Evolutionary conservation across 2,888 invertebrate genomes (phyloP).

Genomic region (Xestoiulus laeticollis): DNA sequence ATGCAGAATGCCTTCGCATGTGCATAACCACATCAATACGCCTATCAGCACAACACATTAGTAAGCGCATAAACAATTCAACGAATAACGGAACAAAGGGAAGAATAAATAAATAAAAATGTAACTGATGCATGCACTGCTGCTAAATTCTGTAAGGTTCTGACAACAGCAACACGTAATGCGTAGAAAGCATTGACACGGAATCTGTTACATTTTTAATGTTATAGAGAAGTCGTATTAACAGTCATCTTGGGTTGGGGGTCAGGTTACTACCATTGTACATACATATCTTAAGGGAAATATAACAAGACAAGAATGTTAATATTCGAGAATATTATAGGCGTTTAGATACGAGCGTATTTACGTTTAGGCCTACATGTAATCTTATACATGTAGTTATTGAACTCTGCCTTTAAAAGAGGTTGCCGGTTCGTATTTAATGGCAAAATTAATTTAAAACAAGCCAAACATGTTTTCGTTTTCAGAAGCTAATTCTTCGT

Average conservation of each 20-base stretch:
- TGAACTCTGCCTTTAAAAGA: not conserved
- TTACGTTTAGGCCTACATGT: no score
- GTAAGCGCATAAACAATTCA: not conserved
- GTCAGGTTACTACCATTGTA: not conserved
- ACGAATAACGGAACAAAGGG: not conserved
- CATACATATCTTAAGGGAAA: no score
- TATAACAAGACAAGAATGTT: not conserved
- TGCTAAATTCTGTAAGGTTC: not conserved
- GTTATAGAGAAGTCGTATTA: not conserved
- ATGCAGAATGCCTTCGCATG: not conserved
- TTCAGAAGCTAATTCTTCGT: not conserved
- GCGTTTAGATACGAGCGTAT: no score
- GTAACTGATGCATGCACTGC: not conserved
- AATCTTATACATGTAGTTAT: not conserved
- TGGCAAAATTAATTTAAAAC: not conserved
- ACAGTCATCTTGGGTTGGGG: not conserved
- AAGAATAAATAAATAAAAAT: not conserved
- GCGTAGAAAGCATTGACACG: not conserved
- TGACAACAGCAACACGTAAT: not conserved
- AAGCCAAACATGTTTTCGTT: conserved; percentile 2
- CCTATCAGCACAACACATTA: not conserved
- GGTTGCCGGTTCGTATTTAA: not conserved
- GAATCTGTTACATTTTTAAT: not conserved
- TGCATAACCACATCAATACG: not conserved
- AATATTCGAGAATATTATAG: not conserved